Percentiles rank a stretch among this genome's conserved stretches.
phyloP scores from a whole-genome alignment of 2,113 vertebrate genomes.

The Potamarius usumacintae region DNA sequence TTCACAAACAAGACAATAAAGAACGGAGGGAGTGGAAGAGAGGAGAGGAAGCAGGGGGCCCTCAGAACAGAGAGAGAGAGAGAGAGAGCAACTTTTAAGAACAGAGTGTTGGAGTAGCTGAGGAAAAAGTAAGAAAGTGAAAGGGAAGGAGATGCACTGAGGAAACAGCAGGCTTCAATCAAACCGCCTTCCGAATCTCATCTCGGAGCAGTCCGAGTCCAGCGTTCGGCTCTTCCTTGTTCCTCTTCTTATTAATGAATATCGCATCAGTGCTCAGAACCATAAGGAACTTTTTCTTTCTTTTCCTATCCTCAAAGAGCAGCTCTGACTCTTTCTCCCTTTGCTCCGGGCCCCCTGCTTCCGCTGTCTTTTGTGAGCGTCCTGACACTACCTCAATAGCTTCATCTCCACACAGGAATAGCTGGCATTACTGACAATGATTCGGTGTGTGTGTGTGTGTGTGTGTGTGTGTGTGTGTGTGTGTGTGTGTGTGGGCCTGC shows the following conservation, averaged over 20 bases:
- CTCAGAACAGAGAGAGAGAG: background rate
- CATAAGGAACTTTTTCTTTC: conserved; percentile 1
- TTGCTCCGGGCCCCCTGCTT: conserved; percentile 37
- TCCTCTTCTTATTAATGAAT: background rate
- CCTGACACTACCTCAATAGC: conserved; percentile 39
- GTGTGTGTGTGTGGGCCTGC: conserved; percentile 21
- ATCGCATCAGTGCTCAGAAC: background rate
- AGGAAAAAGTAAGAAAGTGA: conserved; percentile 1
- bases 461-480: background rate
- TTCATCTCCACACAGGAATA: conserved; percentile 43
- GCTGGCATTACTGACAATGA: background rate
- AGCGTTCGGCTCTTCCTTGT: background rate
- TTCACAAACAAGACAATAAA: conserved; percentile 52
- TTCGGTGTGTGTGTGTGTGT: conserved; percentile 27
- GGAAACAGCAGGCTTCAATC: conserved; percentile 3
- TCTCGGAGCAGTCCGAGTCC: background rate
- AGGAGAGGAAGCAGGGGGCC: conserved; percentile 23
- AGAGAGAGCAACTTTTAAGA: background rate
- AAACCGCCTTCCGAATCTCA: background rate
- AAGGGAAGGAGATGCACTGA: background rate
- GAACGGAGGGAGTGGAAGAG: conserved; percentile 32
- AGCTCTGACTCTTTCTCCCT: background rate
- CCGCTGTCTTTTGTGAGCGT: conserved; percentile 44
- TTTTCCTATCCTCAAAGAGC: background rate
- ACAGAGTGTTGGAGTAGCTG: conserved; percentile 15